A percentile compares a stretch with the other conserved stretches of the same genome.
These are phyloP conservation scores for Buteo buteo DNA, from an alignment of 2,113 vertebrate genomes.

Conservation along the genomic window DNA sequence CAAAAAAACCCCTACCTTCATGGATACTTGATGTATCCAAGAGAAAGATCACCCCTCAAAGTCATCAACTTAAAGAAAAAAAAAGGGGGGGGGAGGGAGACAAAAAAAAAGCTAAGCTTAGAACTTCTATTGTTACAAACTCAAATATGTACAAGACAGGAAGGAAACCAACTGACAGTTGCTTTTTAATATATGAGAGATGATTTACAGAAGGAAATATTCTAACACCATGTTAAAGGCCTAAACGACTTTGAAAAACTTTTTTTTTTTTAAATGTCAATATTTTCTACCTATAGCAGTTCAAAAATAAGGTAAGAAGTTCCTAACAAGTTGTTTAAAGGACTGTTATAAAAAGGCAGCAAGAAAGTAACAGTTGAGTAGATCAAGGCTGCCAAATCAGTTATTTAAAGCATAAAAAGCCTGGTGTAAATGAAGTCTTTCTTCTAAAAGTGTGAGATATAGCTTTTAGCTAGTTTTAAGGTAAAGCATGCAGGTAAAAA, in stretches of 20 bases:
- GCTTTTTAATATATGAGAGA: not conserved
- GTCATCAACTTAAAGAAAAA: not conserved
- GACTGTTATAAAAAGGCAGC: not conserved
- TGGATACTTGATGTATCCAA: not conserved
- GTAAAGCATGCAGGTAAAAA: not conserved
- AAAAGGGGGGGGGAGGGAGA: rapidly evolving
- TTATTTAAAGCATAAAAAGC: not conserved
- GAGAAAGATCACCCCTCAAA: not conserved
- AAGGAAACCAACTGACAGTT: not conserved
- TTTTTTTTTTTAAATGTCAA: not conserved
- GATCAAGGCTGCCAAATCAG: not conserved
- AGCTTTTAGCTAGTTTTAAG: not conserved
- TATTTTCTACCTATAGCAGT: not conserved
- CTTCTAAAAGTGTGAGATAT: not conserved
- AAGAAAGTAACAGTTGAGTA: not conserved
- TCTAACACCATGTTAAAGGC: not conserved
- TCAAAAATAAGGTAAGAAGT: not conserved
- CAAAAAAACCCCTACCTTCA: not conserved
- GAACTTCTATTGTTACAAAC: not conserved
- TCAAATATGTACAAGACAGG: not conserved
- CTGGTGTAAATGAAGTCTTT: not conserved
- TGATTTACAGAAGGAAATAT: not conserved
- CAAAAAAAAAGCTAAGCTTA: not conserved
- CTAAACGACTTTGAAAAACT: not conserved
- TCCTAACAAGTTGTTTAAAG: not conserved